These are phyloP conservation scores for Pelagia noctiluca DNA, from an alignment of 30 jellyfish, hydroid and myxozoan species.

Conservation along the genomic window DNA sequence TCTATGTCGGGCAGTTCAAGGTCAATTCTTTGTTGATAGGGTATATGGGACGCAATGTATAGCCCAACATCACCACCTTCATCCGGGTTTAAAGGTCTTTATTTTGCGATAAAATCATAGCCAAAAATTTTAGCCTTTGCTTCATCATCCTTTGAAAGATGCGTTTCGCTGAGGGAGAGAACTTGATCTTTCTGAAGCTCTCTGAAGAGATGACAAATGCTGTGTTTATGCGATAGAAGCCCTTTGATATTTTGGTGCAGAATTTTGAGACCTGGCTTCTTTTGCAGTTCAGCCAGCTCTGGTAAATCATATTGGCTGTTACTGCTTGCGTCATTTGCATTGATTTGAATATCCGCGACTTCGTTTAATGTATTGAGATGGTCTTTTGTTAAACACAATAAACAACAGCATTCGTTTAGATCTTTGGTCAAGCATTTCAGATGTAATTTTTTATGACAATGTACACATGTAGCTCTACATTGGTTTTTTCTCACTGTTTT, in stretches of 20 bases:
- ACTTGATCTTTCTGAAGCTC: neutral
- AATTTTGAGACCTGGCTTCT: conserved; percentile 6
- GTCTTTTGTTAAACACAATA: conserved; percentile 9
- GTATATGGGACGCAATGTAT: neutral
- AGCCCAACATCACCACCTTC: conserved; percentile 36
- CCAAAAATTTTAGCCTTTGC: conserved; percentile 32
- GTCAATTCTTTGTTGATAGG: conserved; percentile 5
- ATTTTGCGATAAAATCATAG: conserved; percentile 29
- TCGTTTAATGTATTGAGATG: conserved; percentile 20
- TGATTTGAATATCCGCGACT: neutral
- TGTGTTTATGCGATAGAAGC: too few relatives aligned
- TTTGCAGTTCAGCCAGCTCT: conserved; percentile 10
- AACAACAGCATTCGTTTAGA: neutral
- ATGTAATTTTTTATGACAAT: neutral
- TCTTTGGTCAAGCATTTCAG: conserved; percentile 22
- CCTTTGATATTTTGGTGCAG: conserved; percentile 17
- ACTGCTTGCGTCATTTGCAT: neutral
- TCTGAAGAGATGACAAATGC: conserved; percentile 15
- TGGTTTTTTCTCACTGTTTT: conserved; percentile 25
- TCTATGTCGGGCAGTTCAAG: conserved; percentile 23
- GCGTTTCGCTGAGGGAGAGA: conserved; percentile 24
- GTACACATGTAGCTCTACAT: conserved; percentile 23
- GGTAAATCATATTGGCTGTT: conserved; percentile 1
- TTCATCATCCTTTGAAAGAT: conserved; percentile 23
- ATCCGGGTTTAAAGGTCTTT: conserved; percentile 41